Conservation (phyloP, 2,113 vertebrate species). For the Isurus oxyrinchus region DNA sequence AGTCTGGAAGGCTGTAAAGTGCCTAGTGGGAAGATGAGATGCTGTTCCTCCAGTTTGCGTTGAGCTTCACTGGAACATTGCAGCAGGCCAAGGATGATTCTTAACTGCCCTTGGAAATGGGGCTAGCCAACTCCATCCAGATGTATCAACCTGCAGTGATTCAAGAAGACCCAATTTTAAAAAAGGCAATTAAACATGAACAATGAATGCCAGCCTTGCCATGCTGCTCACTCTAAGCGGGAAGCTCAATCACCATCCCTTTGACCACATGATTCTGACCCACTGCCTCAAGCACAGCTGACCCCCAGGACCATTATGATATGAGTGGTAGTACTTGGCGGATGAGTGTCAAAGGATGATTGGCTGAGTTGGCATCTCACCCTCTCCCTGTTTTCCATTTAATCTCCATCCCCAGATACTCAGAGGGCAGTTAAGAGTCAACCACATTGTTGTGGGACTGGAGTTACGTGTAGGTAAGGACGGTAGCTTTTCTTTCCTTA, state of each 20-base stretch:
- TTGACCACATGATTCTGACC: not conserved
- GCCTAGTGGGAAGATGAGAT: no score
- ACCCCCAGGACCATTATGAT: not conserved
- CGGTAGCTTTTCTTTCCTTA: not conserved
- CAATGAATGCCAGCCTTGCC: not conserved
- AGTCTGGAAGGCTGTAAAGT: no score
- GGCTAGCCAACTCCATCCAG: not conserved
- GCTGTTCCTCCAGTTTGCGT: no score
- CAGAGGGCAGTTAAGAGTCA: not conserved
- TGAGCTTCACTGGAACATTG: no score
- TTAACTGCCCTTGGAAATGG: not conserved
- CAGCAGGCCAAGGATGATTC: not conserved
- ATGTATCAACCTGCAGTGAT: no score
- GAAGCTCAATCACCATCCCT: not conserved
- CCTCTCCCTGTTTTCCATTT: not conserved
- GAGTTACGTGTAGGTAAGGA: not conserved
- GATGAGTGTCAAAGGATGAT: not conserved
- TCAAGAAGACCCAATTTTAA: no score
- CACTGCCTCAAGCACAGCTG: not conserved
- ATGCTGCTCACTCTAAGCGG: not conserved
- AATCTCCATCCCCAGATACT: not conserved
- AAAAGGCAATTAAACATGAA: not conserved
- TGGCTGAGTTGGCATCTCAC: not conserved
- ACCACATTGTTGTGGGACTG: not conserved
- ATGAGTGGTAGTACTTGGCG: not conserved